Conservation (phyloP, 2,888 invertebrate genomes). For the Byasa hedistus region DNA sequence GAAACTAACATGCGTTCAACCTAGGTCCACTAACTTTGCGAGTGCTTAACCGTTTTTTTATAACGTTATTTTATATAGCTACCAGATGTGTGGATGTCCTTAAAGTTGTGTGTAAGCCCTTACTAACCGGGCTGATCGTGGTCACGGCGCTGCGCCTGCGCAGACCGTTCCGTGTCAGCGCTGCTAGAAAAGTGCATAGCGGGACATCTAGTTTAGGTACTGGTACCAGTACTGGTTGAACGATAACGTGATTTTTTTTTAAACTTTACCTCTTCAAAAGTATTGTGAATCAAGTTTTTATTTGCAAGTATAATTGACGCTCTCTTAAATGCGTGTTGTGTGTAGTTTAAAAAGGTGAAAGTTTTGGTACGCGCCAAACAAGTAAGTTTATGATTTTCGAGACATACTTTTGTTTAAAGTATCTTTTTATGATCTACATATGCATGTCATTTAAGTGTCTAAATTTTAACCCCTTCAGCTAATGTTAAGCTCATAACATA, state of each 20-base stretch:
- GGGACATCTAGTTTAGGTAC: constrained; percentile 36
- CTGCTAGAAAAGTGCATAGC: constrained; percentile 38
- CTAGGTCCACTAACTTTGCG: no score
- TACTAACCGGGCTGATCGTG: constrained; percentile 35
- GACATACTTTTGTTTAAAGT: neutral
- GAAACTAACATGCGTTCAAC: no score
- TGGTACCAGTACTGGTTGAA: constrained; percentile 2
- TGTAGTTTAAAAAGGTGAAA: neutral
- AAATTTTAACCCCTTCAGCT: no score
- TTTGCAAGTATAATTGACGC: neutral
- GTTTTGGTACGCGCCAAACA: neutral
- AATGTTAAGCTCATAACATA: no score
- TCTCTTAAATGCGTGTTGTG: neutral
- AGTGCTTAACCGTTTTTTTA: neutral
- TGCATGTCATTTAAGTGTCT: neutral
- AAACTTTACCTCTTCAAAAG: neutral
- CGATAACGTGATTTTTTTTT: constrained; percentile 14
- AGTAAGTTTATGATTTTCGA: constrained; percentile 7
- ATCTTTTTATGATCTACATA: neutral
- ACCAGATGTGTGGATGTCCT: constrained; percentile 20
- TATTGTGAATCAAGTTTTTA: neutral
- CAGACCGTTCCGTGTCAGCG: constrained; percentile 39
- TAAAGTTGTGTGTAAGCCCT: constrained; percentile 6
- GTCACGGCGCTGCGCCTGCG: constrained; percentile 38
- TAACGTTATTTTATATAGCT: constrained; percentile 22